These are phyloP conservation scores for Antennarius striatus DNA, from an alignment of 2,113 vertebrate species.

Conservation along the genomic window DNA sequence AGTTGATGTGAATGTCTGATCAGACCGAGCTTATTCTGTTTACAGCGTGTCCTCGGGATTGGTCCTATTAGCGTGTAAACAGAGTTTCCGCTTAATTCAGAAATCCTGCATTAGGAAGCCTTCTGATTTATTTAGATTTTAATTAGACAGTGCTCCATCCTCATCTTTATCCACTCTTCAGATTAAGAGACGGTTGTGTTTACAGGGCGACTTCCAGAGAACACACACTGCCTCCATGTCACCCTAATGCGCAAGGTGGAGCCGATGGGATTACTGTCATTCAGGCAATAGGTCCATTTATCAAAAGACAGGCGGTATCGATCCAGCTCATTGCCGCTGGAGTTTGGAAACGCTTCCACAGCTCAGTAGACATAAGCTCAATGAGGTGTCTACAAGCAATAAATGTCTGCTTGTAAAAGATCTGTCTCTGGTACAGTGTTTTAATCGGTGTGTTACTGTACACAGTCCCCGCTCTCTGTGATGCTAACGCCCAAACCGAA, in stretches of 20 bases:
- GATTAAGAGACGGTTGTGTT: slow-evolving; percentile 63
- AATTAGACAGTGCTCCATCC: slow-evolving; percentile 25
- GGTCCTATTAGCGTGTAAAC: neutral
- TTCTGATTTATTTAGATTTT: slow-evolving; percentile 49
- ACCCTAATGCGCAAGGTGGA: slow-evolving; percentile 59
- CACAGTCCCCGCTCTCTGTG: slow-evolving; percentile 1
- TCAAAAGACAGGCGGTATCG: slow-evolving; percentile 75
- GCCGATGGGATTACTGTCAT: slow-evolving; percentile 75
- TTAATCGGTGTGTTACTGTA: slow-evolving; percentile 61
- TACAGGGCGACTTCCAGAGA: slow-evolving; percentile 42
- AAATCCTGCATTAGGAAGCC: slow-evolving; percentile 24
- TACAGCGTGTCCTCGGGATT: neutral
- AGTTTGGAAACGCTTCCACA: slow-evolving; percentile 60
- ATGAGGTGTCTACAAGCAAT: slow-evolving; percentile 71
- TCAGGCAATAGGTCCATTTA: slow-evolving; percentile 77
- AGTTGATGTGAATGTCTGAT: neutral
- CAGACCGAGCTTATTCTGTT: slow-evolving; percentile 6
- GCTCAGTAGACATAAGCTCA: slow-evolving; percentile 64
- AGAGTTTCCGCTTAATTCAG: slow-evolving; percentile 18
- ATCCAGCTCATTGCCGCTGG: slow-evolving; percentile 64
- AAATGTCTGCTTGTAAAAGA: slow-evolving; percentile 72
- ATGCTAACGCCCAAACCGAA: neutral
- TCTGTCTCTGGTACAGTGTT: slow-evolving; percentile 58
- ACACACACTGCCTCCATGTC: slow-evolving; percentile 54
- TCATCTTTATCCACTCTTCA: slow-evolving; percentile 51